Conservation (phyloP, 2,888 invertebrate genomes). For the Icerya purchasi region DNA sequence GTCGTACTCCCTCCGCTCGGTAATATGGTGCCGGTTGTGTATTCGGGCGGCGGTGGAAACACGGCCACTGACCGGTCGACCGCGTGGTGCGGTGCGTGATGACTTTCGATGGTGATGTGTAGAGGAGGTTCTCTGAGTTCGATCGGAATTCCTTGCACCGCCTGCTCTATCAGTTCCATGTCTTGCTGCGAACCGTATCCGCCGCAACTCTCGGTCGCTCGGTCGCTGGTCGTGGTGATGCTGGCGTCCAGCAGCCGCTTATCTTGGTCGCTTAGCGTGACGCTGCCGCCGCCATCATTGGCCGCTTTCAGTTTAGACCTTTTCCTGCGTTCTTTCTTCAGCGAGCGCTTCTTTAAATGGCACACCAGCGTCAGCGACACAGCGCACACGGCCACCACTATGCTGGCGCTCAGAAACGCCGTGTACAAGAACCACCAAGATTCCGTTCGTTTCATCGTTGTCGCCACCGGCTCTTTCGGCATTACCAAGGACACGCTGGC, state of each 20-base stretch:
- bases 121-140: conserved; percentile 24
- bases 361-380: not conserved
- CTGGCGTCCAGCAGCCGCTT: conserved; percentile 66
- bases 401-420: conserved; percentile 46
- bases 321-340: conserved; percentile 24
- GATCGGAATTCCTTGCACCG: conserved; percentile 20
- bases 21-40: conserved; percentile 26
- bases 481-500: conserved; percentile 37
- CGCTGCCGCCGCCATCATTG: conserved; percentile 58
- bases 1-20: conserved; percentile 25
- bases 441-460: conserved; percentile 50
- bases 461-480: conserved; percentile 49
- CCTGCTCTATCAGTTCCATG: conserved; percentile 29
- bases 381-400: conserved; percentile 40
- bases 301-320: conserved; percentile 37
- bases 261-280: conserved; percentile 71
- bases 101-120: conserved; percentile 32
- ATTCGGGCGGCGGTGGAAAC: conserved; percentile 29
- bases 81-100: conserved; percentile 20
- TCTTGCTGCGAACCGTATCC: conserved; percentile 40
- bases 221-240: conserved; percentile 36
- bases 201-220: conserved; percentile 33
- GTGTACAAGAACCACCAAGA: conserved; percentile 49
- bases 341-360: not conserved
- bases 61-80: conserved; percentile 18